Evolutionary conservation across 2,113 vertebrate species (phyloP).

Genomic region (Pelecanoides urinatrix): DNA sequence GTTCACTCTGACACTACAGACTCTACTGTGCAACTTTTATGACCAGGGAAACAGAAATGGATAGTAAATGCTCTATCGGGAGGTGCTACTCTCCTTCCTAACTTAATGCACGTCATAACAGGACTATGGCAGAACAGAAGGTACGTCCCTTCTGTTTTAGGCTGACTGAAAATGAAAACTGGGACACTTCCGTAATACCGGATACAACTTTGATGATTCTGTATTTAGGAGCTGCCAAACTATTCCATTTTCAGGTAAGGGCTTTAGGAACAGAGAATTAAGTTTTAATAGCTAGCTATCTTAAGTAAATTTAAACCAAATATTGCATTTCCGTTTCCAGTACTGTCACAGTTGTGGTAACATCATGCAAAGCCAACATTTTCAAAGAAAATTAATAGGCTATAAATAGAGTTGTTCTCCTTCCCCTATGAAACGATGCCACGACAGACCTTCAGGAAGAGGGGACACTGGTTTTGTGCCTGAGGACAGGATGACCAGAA

Average conservation of each 20-base stretch:
- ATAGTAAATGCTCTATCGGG: neutral
- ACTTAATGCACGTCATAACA: too few relatives aligned
- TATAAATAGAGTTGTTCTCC: neutral
- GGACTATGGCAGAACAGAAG: neutral
- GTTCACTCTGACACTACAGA: neutral
- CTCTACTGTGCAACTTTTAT: neutral
- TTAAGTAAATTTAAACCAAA: neutral
- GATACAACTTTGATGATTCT: neutral
- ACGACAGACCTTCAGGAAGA: conserved; percentile 91
- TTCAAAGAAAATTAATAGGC: neutral
- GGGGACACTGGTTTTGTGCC: conserved; percentile 95
- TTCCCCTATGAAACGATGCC: neutral
- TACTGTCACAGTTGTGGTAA: neutral
- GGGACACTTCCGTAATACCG: neutral
- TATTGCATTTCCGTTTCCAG: neutral
- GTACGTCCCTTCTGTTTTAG: neutral
- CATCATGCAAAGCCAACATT: neutral
- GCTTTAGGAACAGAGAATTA: neutral
- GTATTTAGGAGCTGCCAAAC: neutral
- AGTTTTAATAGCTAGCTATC: neutral
- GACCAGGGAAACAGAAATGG: neutral
- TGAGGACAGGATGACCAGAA: conserved; percentile 98
- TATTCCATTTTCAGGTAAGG: neutral
- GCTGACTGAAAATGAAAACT: neutral
- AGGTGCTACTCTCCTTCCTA: neutral